Percentiles rank a stretch among this genome's conserved stretches.
Evolutionary conservation across 2,797 vertebrate species (phyloP).

Genomic region (Lemur catta): DNA sequence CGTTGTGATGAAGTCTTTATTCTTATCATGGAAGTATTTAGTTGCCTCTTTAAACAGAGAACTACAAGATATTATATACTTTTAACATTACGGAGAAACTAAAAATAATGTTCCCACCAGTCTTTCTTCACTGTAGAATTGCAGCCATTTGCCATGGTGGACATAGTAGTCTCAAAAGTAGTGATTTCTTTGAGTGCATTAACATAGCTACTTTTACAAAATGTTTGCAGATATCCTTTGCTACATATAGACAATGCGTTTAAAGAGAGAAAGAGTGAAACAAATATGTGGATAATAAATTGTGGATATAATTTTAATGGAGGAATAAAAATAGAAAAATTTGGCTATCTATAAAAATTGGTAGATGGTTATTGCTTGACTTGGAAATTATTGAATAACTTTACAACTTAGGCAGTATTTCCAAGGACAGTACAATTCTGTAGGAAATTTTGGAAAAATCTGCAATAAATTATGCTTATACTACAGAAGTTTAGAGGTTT

Average conservation of each 20-base stretch:
- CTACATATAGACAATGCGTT: background rate
- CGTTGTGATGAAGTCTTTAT: background rate
- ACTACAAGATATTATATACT: background rate
- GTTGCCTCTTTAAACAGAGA: background rate
- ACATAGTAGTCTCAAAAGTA: background rate
- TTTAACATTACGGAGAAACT: background rate
- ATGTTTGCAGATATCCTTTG: background rate
- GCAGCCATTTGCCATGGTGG: background rate
- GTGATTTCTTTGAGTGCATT: background rate
- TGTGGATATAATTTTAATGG: background rate
- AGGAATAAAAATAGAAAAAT: background rate
- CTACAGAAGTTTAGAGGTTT: conserved; percentile 41
- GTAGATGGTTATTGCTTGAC: background rate
- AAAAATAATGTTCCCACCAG: background rate
- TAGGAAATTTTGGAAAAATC: conserved; percentile 18
- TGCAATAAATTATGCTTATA: conserved; percentile 17
- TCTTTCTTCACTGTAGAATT: background rate
- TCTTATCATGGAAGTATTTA: background rate
- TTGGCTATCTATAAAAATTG: background rate
- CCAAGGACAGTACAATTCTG: background rate
- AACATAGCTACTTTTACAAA: background rate
- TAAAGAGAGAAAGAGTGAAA: background rate
- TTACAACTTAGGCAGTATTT: background rate
- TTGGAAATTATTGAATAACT: conserved; percentile 26
- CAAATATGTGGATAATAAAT: background rate